A percentile compares a stretch with the other conserved stretches of the same genome.
These are phyloP conservation scores for Hylomyscus alleni DNA, from an alignment of 2,797 vertebrate genomes.

Conservation along the genomic window DNA sequence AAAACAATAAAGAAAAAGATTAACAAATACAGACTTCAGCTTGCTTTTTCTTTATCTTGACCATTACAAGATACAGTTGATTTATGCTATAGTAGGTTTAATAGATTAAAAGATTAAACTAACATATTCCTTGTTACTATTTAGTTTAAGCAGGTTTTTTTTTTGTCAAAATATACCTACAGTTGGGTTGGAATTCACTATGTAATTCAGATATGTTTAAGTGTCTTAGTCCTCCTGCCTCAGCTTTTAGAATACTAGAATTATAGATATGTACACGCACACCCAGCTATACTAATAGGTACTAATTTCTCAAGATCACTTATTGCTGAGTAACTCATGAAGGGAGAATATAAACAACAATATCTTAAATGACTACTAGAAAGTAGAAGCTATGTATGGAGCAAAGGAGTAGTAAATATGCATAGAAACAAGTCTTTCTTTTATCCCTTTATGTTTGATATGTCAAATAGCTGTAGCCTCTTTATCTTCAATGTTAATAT, in stretches of 20 bases:
- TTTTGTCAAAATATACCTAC: neutral
- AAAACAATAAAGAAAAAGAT: neutral
- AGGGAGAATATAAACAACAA: neutral
- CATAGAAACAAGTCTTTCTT: neutral
- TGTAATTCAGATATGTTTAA: neutral
- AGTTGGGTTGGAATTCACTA: neutral
- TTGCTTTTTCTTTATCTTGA: neutral
- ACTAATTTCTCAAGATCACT: neutral
- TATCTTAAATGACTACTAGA: neutral
- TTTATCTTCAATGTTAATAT: neutral
- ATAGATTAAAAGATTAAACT: too few species aligned
- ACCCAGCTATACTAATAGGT: neutral
- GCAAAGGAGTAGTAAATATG: neutral
- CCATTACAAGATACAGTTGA: neutral
- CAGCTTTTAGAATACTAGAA: too few species aligned
- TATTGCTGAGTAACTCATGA: neutral
- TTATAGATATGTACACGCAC: neutral
- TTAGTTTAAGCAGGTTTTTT: neutral
- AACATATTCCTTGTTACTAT: neutral
- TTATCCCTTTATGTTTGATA: neutral
- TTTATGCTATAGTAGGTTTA: neutral
- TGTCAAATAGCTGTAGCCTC: neutral
- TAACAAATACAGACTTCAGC: neutral
- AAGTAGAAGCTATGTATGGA: neutral
- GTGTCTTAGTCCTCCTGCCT: neutral